Evolutionary conservation across 1,140 invertebrate species (phyloP).

Genomic region (Anadara kagoshimensis): DNA sequence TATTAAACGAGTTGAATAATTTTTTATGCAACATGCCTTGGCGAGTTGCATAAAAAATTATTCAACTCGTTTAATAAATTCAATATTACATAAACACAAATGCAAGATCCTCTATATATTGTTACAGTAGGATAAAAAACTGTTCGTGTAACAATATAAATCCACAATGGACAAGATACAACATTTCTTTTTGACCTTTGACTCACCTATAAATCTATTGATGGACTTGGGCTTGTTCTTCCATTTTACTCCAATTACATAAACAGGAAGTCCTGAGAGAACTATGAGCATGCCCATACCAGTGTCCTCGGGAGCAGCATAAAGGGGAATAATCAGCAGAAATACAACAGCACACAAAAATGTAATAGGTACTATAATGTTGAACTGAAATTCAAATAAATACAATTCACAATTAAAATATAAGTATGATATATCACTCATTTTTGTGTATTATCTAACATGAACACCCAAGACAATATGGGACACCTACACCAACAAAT

Average conservation of each 20-base stretch:
- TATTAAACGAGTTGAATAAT: too few relatives aligned
- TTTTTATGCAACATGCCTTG: too few relatives aligned
- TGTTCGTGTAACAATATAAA: not conserved
- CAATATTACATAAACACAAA: too few relatives aligned
- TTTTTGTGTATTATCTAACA: not conserved
- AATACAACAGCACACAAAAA: conserved; percentile 94
- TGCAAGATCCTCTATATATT: too few relatives aligned
- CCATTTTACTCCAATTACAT: conserved; percentile 75
- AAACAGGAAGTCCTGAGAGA: conserved; percentile 78
- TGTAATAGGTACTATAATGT: conserved; percentile 88
- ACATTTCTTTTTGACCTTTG: not conserved
- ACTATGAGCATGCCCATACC: conserved; percentile 84
- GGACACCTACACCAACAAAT: too few relatives aligned
- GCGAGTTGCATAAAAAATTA: too few relatives aligned
- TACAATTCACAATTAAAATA: not conserved
- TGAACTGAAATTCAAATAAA: conserved; percentile 73
- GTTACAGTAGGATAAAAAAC: not conserved
- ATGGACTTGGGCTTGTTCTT: conserved; percentile 83
- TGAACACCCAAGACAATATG: not conserved
- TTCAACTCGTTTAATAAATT: too few relatives aligned
- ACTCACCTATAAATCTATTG: conserved; percentile 82
- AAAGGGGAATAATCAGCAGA: conserved; percentile 95
- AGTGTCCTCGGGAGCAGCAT: conserved; percentile 93
- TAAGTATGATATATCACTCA: not conserved
- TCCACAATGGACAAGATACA: not conserved